Evolutionary conservation across 2,113 vertebrate genomes (phyloP), one percentile per base, ranked within the genome.

Genomic region (Maccullochella peelii): DNA sequence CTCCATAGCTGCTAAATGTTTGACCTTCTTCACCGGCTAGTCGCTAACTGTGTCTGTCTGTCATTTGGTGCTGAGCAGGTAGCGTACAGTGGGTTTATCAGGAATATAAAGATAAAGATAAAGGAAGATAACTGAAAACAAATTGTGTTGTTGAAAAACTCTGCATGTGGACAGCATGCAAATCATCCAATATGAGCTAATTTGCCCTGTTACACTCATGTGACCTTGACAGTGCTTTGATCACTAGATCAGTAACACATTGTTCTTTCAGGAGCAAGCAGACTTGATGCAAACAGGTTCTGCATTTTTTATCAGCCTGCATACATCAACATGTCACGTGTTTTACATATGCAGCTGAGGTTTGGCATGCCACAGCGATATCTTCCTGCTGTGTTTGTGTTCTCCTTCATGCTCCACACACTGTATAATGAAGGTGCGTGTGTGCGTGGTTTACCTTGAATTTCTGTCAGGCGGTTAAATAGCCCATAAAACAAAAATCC

Each of bases 271-370:
- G 25, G 10, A 14, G 2, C 8, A 7, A 12, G 4, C 16, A 69
- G 5, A 77, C 52, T 54, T 38, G 4, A 27, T n/a, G 20, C 25
- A 78, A 82, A 89, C 82, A 77, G 65, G 58, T 72, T 40, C 57
- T 63, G 54, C 65, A 54, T 62, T 67, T 63, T 54, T 55, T 5
- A 66, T 50, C 20, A 25, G 15, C 52, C 25, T 1, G 2, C 23
- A 69, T 15, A 36, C 8, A 57, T 15, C 20, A 77, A 27, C 33
- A 54, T 9, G 8, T 72, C 8, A n/a, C 21, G 25, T 70, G 44
- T 38, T 66, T 47, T 73, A 57, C 8, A 30, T 44, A 9, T 44
- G 52, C 58, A 21, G 50, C 23, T 74, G 52, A 69, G 78, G 54
- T 77, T 73, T 33, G 15, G 6, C 44, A 25, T 21, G 25, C 25